Base-by-base conservation (phyloP, 2,797 vertebrate species). In the Cichlasoma orientale region DNA sequence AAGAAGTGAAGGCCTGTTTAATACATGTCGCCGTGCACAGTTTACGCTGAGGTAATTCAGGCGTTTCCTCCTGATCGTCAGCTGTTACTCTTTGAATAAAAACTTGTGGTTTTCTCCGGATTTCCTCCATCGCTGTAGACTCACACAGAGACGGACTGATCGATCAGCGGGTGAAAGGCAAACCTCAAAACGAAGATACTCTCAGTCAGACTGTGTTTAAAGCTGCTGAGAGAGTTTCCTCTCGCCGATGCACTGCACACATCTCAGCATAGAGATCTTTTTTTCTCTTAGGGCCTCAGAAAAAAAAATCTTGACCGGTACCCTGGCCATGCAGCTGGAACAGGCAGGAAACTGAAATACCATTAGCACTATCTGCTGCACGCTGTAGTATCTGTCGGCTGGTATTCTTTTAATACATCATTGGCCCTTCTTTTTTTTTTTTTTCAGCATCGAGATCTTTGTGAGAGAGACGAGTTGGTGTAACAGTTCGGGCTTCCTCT, bases 51-150 rank as follows among this genome's bases (percentile, higher is more conserved):
- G 8, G 25, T 25, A 44, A 4, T 63, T 44, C 21, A 63, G 36
- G 36, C 8, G 6, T 63, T 63, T 44, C 38, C 13, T 11, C 25
- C 13, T 63, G 23, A 44, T 44, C 25, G 44, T 63, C 36, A 63
- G 59, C 0, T 0, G 8, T 0, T 50, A 7, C 7, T 50, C 3
- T n/a, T n/a, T n/a, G 2, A 0, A 23, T 23, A 1, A 54, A 54
- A 23, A 10, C n/a, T 1, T 23, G 52, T 1, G 10, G 52, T 6
- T 63, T 63, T 18, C 14, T 44, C 59, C 0, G 1, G 38, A 63
- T 23, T 44, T 63, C 59, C 38, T 63, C 14, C 38, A 44, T 63
- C 8, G 0, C 59, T 25, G 0, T 36, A 4, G 36, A 16, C 36
- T 63, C 59, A 41, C 14, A 16, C 58, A 63, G 21, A 63, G 21